phyloP scores from a whole-genome alignment of 2,888 invertebrate genomes.

The Drosophila rubida region DNA sequence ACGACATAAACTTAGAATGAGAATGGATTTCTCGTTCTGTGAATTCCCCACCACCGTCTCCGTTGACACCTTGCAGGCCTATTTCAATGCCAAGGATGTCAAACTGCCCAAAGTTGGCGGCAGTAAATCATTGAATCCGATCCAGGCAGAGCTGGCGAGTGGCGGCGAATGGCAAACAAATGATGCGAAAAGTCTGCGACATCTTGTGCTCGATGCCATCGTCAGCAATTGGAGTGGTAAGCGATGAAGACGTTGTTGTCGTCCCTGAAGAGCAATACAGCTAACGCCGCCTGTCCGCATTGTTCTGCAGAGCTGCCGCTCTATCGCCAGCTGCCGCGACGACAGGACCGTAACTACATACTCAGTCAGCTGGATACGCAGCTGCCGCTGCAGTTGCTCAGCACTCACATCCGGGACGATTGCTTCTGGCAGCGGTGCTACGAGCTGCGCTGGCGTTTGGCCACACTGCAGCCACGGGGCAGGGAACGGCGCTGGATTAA shows the following conservation, averaged over 20 bases:
- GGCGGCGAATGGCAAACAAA: slow-evolving; percentile 63
- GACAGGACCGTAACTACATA: slow-evolving; percentile 83
- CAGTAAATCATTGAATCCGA: slow-evolving; percentile 61
- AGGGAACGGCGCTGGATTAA: slow-evolving; percentile 81
- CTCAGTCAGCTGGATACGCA: slow-evolving; percentile 82
- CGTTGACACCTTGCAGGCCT: slow-evolving; percentile 83
- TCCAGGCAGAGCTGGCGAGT: slow-evolving; percentile 32
- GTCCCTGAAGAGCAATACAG: not conserved
- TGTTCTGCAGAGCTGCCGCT: slow-evolving; percentile 78
- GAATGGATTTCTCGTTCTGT: slow-evolving; percentile 80
- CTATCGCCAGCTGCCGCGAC: slow-evolving; percentile 74
- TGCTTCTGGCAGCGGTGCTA: slow-evolving; percentile 84
- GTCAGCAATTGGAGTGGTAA: slow-evolving; percentile 83
- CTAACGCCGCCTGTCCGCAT: no score
- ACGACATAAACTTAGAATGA: not conserved
- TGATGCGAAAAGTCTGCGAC: slow-evolving; percentile 81
- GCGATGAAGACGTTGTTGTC: slow-evolving; percentile 30
- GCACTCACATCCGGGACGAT: slow-evolving; percentile 82
- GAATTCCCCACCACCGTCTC: slow-evolving; percentile 83
- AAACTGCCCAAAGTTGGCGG: slow-evolving; percentile 68
- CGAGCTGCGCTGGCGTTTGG: slow-evolving; percentile 80
- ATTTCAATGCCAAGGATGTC: slow-evolving; percentile 70
- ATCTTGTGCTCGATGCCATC: slow-evolving; percentile 82
- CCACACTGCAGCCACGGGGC: slow-evolving; percentile 53
- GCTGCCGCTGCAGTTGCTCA: slow-evolving; percentile 82